Conservation (phyloP, 2,797 vertebrate species). For the Rhinella marina region DNA sequence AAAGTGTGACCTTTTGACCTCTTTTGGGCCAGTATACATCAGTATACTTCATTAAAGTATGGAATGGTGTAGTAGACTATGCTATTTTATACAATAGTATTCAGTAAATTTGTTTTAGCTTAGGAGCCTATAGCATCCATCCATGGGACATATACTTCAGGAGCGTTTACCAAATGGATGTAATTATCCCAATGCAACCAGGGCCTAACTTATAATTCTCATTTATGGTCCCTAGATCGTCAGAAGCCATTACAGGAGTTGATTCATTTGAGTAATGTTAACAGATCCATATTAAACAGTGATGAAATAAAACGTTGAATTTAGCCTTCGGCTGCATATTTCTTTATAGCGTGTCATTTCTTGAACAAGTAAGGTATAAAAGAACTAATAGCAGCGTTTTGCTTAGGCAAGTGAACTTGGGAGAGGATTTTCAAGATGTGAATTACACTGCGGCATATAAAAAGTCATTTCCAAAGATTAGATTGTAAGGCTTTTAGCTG, state of each 20-base stretch:
- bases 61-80: no score
- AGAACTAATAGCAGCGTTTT: slow-evolving; percentile 27
- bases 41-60: no score
- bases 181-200: neutral
- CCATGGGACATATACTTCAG: no score
- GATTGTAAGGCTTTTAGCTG: slow-evolving; percentile 51
- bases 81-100: no score
- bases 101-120: no score
- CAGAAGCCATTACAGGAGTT: neutral
- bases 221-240: neutral
- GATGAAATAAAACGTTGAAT: neutral
- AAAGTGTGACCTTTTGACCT: no score
- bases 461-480: slow-evolving; percentile 53
- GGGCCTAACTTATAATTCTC: neutral
- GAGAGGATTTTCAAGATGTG: slow-evolving; percentile 33
- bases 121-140: no score
- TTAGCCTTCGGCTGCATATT: slow-evolving; percentile 9
- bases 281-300: neutral
- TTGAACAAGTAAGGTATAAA: slow-evolving; percentile 20
- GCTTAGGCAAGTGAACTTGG: slow-evolving; percentile 32
- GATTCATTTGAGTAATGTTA: neutral
- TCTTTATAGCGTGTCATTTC: slow-evolving; percentile 13
- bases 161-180: no score
- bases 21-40: no score
- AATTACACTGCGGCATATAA: slow-evolving; percentile 51